These are phyloP conservation scores for Luidia sarsii DNA, from an alignment of 53 echinoderm and acorn worm genomes.

Conservation along the genomic window DNA sequence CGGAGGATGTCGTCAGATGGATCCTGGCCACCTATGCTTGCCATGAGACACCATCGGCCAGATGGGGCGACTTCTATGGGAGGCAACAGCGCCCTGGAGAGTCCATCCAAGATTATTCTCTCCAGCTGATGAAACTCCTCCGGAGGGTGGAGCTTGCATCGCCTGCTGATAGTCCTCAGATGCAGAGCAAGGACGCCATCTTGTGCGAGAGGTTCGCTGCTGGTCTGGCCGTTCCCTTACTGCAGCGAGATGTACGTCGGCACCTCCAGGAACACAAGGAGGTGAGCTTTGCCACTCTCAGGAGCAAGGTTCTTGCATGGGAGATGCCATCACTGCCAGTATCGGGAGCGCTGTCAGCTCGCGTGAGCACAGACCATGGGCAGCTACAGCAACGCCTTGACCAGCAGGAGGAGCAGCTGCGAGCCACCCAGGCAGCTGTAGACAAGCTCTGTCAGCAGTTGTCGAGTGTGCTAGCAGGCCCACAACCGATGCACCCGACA, in stretches of 20 bases:
- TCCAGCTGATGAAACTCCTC: not conserved
- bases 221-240: not conserved
- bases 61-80: not conserved
- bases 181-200: not conserved
- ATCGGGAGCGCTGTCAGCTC: not conserved
- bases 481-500: not conserved
- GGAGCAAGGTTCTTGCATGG: not conserved
- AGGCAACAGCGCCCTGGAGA: not conserved
- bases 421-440: not conserved
- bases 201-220: not conserved
- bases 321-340: not conserved
- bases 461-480: not conserved
- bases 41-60: not conserved
- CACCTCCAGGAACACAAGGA: not conserved
- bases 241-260: not conserved
- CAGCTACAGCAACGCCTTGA: not conserved
- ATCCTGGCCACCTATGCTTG: not conserved
- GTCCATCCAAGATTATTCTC: not conserved
- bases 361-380: not conserved
- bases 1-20: not conserved
- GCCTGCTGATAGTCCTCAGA: not conserved
- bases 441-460: not conserved
- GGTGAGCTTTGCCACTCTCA: not conserved
- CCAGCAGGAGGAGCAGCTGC: constrained; percentile 1
- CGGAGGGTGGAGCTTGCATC: not conserved